Conservation (phyloP, 1,140 invertebrate genomes). For the Cotesia chilonis region DNA sequence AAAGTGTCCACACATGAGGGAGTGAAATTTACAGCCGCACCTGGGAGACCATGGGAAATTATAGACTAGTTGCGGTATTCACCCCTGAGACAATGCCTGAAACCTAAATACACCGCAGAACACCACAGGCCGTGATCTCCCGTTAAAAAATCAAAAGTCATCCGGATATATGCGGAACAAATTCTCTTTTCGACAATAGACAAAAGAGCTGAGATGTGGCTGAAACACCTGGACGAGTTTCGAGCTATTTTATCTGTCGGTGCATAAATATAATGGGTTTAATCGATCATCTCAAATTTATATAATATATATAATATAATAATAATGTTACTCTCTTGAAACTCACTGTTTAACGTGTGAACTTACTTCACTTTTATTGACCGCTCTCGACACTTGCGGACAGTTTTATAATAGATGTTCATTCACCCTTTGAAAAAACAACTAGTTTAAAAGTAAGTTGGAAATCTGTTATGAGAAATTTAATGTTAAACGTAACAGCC, state of each 20-base stretch:
- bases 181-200: constrained; percentile 29
- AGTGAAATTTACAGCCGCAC: no score
- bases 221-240: constrained; percentile 29
- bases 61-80: not conserved
- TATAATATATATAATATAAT: not conserved
- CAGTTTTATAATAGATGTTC: no score
- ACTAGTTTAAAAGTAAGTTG: no score
- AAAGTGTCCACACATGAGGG: no score
- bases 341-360: not conserved
- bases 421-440: no score
- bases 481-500: no score
- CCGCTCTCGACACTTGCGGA: no score
- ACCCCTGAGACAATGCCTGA: not conserved
- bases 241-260: not conserved
- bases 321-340: not conserved
- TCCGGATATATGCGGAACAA: constrained; percentile 17
- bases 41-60: no score
- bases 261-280: constrained; percentile 23
- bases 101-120: constrained; percentile 13
- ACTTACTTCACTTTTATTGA: no score
- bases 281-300: constrained; percentile 26
- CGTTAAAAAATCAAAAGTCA: constrained; percentile 20
- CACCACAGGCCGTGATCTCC: not conserved
- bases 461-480: no score
- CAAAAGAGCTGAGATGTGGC: constrained; percentile 8